Evolutionary conservation across 2,113 vertebrate species (phyloP), one percentile per base, ranked within the genome.

Genomic region (Hystrix brachyura): DNA sequence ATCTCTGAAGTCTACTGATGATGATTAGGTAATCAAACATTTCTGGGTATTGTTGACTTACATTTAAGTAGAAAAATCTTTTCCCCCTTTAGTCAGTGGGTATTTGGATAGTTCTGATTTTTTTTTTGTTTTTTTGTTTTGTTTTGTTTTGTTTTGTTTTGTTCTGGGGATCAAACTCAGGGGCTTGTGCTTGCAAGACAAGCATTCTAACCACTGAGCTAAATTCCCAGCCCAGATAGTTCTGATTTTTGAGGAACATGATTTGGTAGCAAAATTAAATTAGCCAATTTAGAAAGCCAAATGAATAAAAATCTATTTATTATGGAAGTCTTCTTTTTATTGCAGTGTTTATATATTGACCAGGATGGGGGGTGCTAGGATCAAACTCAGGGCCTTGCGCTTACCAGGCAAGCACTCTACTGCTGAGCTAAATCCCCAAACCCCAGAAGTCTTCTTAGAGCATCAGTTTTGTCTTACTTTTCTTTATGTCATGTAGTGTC

Each of bases 1-100:
- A 51, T 62, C 5, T 83, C 18, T 92, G 34, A 85, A 27, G 86
- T 90, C 57, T 93, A 72, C n/a, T 85, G 71, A 80, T n/a, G 85
- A 67, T 80, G 92, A 91, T 89, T 89, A 89, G 62, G 60, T 88
- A 25, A 81, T 55, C 17, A 92, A 78, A 89, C 34, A 81, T 90
- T 74, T 60, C 43, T 84, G 25, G 14, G 25, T 89, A 67, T 83
- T 95, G 67, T 57, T 95, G 82, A 80, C 80, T 43, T 78, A 76
- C 15, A 32, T 25, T 34, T 48, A 72, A 72, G 64, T 32, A 82
- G 38, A 48, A 78, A 84, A 87, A 65, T 53, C 14, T 48, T 43
- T 65, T 19, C 5, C 21, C 10, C 23, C 6, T 69, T 59, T 34
- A 69, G 53, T 21, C 23, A 92, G 0, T 92, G 57, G 57, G 48